Conservation (phyloP, 2,888 invertebrate genomes). For the Lydus trimaculatus region DNA sequence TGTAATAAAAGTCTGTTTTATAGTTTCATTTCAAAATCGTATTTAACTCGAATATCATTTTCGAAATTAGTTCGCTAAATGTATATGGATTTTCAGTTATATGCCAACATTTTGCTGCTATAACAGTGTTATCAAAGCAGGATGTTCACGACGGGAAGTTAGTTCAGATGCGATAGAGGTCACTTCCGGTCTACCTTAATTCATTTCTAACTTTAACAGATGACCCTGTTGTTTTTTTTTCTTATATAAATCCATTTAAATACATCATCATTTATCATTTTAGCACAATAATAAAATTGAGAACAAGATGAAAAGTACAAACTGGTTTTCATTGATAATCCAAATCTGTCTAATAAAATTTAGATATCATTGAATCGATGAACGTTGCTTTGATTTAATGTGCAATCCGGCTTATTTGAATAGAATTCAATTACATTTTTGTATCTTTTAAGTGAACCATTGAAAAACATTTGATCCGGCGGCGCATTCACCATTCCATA, state of each 20-base stretch:
- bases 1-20: neutral
- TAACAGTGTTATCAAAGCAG: conserved; percentile 13
- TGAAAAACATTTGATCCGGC: no score
- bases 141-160: conserved; percentile 21
- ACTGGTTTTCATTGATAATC: no score
- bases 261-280: neutral
- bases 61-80: conserved; percentile 6
- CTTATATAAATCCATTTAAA: neutral
- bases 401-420: no score
- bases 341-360: no score
- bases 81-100: conserved; percentile 19
- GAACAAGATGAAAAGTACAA: neutral
- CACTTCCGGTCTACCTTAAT: conserved; percentile 27
- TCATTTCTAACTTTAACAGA: conserved; percentile 12
- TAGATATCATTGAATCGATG: no score
- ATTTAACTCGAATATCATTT: neutral
- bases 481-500: no score
- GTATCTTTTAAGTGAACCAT: neutral
- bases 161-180: conserved; percentile 20
- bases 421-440: no score
- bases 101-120: conserved; percentile 10
- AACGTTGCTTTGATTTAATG: no score
- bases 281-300: neutral
- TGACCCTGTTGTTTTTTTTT: neutral
- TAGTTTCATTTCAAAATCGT: neutral